Evolutionary conservation across 1,140 invertebrate genomes (phyloP).

Genomic region (Brachionus calyciflorus): DNA sequence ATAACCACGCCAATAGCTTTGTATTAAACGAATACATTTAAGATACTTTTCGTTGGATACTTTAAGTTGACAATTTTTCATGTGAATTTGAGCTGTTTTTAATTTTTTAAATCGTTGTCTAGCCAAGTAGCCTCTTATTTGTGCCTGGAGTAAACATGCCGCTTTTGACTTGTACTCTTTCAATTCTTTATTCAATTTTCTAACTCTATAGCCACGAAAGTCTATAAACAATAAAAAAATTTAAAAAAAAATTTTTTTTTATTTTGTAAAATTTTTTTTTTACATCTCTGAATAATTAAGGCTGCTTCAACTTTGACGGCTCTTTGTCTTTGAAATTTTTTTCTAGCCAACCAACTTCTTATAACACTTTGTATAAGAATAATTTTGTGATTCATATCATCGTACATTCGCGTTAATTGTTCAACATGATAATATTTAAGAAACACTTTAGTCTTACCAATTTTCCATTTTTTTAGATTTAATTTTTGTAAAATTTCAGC

Average conservation of each 20-base stretch:
- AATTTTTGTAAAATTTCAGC: slow-evolving; percentile 69
- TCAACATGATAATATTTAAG: slow-evolving; percentile 82
- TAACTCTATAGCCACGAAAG: slow-evolving; percentile 49
- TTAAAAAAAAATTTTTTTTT: too few relatives aligned
- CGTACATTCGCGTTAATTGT: slow-evolving; percentile 73
- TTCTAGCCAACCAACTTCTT: slow-evolving; percentile 70
- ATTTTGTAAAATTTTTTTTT: too few relatives aligned
- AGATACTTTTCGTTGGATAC: slow-evolving; percentile 4
- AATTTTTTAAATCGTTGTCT: slow-evolving; percentile 26
- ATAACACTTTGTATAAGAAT: slow-evolving; percentile 70
- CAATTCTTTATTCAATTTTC: slow-evolving; percentile 49
- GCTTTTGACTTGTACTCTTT: slow-evolving; percentile 49
- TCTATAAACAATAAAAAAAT: too few relatives aligned
- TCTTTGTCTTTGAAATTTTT: slow-evolving; percentile 53
- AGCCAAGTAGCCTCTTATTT: slow-evolving; percentile 47
- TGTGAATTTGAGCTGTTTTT: neutral
- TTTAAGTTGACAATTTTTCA: neutral
- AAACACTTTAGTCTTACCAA: slow-evolving; percentile 77
- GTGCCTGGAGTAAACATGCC: slow-evolving; percentile 48
- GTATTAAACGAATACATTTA: slow-evolving; percentile 6
- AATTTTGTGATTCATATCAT: slow-evolving; percentile 70
- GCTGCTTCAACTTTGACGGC: slow-evolving; percentile 64
- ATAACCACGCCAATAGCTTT: slow-evolving; percentile 34
- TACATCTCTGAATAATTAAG: slow-evolving; percentile 54
- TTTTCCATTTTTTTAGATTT: slow-evolving; percentile 76